Evolutionary conservation across 2,113 vertebrate species (phyloP).

Genomic region (Tapirus terrestris): DNA sequence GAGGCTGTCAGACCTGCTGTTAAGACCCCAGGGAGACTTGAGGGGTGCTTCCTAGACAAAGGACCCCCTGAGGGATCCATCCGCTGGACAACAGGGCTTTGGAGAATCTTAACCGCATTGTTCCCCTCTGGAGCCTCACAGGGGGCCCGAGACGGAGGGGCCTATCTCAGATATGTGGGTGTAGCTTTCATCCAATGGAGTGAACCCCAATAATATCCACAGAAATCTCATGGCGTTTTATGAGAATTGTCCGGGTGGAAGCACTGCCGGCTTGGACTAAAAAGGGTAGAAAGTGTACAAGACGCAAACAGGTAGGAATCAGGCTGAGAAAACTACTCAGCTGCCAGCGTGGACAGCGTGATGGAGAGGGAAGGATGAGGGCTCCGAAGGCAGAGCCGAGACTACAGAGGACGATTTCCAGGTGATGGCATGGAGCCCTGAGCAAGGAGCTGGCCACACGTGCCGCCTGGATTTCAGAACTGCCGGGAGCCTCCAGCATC

Average conservation of each 20-base stretch:
- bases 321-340: neutral
- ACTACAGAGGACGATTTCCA: neutral
- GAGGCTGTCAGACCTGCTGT: too few species aligned
- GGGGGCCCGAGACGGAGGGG: neutral
- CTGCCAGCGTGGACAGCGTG: neutral
- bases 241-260: neutral
- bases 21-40: too few species aligned
- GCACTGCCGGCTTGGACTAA: neutral
- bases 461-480: neutral
- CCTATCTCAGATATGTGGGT: neutral
- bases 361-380: neutral
- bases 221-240: neutral
- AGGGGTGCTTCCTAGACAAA: too few species aligned
- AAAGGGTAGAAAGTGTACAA: neutral
- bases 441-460: neutral
- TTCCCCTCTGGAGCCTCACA: neutral
- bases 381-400: neutral
- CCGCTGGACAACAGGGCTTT: too few species aligned
- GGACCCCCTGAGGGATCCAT: too few species aligned
- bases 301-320: neutral
- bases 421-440: neutral
- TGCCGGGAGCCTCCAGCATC: too few species aligned
- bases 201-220: too few species aligned
- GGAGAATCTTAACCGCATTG: neutral
- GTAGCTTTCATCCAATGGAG: neutral